Evolutionary conservation across 2,888 invertebrate species (phyloP).

Genomic region (Acanthosoma haemorrhoidale): DNA sequence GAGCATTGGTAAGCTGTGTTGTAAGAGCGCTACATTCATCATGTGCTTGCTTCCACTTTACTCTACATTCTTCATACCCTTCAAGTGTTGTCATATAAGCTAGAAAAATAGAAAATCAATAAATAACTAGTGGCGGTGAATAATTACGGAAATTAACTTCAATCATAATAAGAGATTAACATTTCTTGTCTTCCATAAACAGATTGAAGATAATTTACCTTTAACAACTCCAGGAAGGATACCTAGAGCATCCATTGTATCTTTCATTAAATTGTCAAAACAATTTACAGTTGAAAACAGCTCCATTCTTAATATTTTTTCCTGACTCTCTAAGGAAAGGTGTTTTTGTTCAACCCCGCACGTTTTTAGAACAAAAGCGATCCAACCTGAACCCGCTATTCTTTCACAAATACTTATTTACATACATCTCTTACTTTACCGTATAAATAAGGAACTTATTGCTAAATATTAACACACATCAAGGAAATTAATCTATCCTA

Average conservation of each 20-base stretch:
- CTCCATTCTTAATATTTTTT: conserved; percentile 5
- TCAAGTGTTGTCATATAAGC: conserved; percentile 3
- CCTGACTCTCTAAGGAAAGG: too few species aligned
- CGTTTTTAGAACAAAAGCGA: too few species aligned
- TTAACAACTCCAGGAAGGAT: conserved; percentile 16
- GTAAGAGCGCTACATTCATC: conserved; percentile 69
- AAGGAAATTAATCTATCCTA: background rate
- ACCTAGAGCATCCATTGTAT: background rate
- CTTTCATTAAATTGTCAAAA: conserved; percentile 11
- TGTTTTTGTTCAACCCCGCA: too few species aligned
- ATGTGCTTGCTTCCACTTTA: conserved; percentile 63
- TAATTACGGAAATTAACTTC: background rate
- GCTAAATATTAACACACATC: background rate
- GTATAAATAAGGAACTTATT: too few species aligned
- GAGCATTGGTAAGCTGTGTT: conserved; percentile 62
- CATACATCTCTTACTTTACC: too few species aligned
- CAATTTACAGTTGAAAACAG: background rate
- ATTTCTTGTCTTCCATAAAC: too few species aligned
- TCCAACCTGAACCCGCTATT: too few species aligned
- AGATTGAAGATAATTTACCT: too few species aligned
- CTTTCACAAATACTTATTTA: too few species aligned
- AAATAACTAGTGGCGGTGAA: too few species aligned
- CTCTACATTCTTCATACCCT: conserved; percentile 45
- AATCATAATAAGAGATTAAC: background rate
- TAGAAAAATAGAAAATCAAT: background rate